Base-by-base conservation (phyloP, 2,888 invertebrate genomes). In the Mythimna pallens region DNA sequence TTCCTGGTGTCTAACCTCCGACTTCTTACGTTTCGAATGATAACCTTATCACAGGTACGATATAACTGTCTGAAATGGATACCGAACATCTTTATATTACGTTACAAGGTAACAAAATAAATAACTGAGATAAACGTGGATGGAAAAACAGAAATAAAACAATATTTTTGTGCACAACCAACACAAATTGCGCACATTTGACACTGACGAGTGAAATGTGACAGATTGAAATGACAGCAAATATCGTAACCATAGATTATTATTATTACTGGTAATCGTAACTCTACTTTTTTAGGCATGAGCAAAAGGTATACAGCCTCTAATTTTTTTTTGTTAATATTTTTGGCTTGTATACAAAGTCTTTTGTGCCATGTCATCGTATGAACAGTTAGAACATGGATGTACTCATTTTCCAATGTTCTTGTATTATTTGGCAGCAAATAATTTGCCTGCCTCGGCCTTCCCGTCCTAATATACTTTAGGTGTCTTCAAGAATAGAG, bases 11-110 rank as follows among this genome's bases (percentile, higher is more conserved):
- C 73, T 81, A 89, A 63, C 76, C 89, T 91, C 59, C 89, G 89
- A 66, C 80, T 90, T 80, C 95, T 88, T 52, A 96, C 68, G 81
- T 90, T 91, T 75, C 96, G 89, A 36, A 92, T 82, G 36, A 94
- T 82, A 61, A 93, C 79, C 87, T 91, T 94, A 73, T 94, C 93
- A 73, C 92, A 91, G 20, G 90, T 85, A 61, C 88, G 91, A 73
- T 90, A 92, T 17, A 93, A 77, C n/a, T 88, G 89, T 70, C 88
- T 89, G 9, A 94, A 80, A 74, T 88, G 90, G 65, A 90, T 65
- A 17, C 88, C 83, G 70, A 94, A 93, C 95, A 96, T 95, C 67
- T 67, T 80, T 7, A 7, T 58, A 12, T 58, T 67, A 14, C n/a
- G 36, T 1, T 57, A 43, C 40, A 2, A 14, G 40, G 17, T 64